phyloP scores from a whole-genome alignment of 2,113 vertebrate genomes.

The Platycercus adscitus region DNA sequence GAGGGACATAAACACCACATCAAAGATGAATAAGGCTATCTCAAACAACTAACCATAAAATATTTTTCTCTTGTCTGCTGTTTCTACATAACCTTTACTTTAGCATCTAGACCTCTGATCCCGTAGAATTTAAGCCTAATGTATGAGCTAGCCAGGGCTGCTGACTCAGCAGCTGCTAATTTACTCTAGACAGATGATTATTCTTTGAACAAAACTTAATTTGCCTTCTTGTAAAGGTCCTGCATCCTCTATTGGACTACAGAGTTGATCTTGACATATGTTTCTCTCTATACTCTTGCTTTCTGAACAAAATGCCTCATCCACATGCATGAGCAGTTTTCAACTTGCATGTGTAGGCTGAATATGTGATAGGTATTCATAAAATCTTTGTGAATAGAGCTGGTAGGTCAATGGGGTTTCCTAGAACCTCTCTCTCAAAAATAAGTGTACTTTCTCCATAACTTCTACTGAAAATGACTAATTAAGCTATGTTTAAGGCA shows the following conservation, averaged over 20 bases:
- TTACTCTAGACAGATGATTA: neutral
- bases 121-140: neutral
- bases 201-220: neutral
- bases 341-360: neutral
- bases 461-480: neutral
- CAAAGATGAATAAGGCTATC: neutral
- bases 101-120: neutral
- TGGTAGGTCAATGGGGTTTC: neutral
- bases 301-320: neutral
- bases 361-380: neutral
- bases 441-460: neutral
- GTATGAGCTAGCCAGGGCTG: neutral
- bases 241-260: neutral
- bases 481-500: neutral
- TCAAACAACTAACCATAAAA: neutral
- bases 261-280: neutral
- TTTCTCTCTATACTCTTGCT: neutral
- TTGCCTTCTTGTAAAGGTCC: neutral
- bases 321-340: neutral
- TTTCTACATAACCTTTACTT: neutral
- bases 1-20: neutral
- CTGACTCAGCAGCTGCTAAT: neutral
- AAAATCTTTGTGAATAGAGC: neutral
- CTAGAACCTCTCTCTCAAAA: neutral
- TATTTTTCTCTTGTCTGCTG: neutral